Evolutionary conservation across 2,113 vertebrate species (phyloP).

Genomic region (Dromaius novaehollandiae): DNA sequence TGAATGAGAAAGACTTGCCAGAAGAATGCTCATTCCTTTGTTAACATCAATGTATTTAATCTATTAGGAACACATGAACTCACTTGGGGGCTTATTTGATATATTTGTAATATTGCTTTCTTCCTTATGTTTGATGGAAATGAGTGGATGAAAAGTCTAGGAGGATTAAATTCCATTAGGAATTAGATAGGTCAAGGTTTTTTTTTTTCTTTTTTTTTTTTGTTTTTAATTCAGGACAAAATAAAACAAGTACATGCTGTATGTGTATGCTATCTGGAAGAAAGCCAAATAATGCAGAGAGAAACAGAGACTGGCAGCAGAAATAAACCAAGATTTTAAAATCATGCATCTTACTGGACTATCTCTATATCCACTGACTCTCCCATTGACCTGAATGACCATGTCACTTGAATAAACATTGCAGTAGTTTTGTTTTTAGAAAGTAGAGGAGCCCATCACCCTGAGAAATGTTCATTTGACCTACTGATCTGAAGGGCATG

Average conservation of each 20-base stretch:
- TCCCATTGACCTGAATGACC: neutral
- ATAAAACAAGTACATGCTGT: slow-evolving; percentile 4
- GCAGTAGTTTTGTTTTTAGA: neutral
- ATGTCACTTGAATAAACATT: neutral
- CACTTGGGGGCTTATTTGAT: neutral
- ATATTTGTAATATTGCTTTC: neutral
- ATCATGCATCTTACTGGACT: neutral
- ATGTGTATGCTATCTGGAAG: neutral
- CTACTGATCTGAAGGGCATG: neutral
- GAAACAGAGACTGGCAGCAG: neutral
- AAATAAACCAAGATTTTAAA: neutral
- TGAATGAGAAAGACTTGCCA: neutral
- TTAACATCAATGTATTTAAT: neutral
- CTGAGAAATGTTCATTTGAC: neutral
- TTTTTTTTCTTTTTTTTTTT: neutral
- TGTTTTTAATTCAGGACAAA: neutral
- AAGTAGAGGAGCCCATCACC: neutral
- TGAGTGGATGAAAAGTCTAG: neutral
- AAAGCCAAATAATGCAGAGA: neutral
- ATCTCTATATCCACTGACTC: neutral
- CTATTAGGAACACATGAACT: neutral
- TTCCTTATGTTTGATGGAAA: neutral
- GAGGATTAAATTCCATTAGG: neutral
- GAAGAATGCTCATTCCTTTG: neutral
- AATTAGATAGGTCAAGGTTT: neutral